Evolutionary conservation across 2,888 invertebrate genomes (phyloP).

Genomic region (Campoplex capitator): DNA sequence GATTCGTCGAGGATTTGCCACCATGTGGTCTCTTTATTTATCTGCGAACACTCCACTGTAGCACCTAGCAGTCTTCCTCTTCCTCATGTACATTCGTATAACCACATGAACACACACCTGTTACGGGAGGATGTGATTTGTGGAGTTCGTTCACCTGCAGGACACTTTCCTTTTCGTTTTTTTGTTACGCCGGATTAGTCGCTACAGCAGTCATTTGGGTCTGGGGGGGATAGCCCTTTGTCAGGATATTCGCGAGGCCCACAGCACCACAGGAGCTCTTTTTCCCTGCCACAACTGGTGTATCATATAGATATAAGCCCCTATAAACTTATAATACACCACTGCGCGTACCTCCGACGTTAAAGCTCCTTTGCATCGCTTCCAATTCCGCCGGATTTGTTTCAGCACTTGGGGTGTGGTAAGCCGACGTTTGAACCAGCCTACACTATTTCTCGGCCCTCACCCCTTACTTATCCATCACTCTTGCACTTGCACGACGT

Average conservation of each 20-base stretch:
- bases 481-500: slow-evolving; percentile 55
- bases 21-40: slow-evolving; percentile 51
- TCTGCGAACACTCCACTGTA: slow-evolving; percentile 29
- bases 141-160: slow-evolving; percentile 79
- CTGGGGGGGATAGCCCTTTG: slow-evolving; percentile 73
- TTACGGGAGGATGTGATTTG: slow-evolving; percentile 65
- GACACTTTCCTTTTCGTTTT: slow-evolving; percentile 75
- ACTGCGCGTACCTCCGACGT: slow-evolving; percentile 51
- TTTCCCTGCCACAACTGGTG: slow-evolving; percentile 23
- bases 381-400: slow-evolving; percentile 84
- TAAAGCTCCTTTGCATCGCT: slow-evolving; percentile 81
- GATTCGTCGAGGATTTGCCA: slow-evolving; percentile 53
- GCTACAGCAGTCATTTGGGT: slow-evolving; percentile 75
- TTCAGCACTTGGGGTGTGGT: slow-evolving; percentile 84
- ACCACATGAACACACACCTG: slow-evolving; percentile 60
- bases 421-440: slow-evolving; percentile 82
- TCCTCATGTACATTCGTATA: slow-evolving; percentile 42
- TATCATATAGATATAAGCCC: slow-evolving; percentile 24
- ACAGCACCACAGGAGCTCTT: slow-evolving; percentile 62
- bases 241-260: slow-evolving; percentile 65
- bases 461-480: slow-evolving; percentile 25
- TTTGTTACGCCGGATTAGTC: slow-evolving; percentile 77
- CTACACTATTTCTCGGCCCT: slow-evolving; percentile 71
- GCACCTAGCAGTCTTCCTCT: slow-evolving; percentile 53
- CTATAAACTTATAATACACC: slow-evolving; percentile 45